These are phyloP conservation scores for Chloroceryle aenea DNA, from an alignment of 2,113 vertebrate species.

Conservation along the genomic window DNA sequence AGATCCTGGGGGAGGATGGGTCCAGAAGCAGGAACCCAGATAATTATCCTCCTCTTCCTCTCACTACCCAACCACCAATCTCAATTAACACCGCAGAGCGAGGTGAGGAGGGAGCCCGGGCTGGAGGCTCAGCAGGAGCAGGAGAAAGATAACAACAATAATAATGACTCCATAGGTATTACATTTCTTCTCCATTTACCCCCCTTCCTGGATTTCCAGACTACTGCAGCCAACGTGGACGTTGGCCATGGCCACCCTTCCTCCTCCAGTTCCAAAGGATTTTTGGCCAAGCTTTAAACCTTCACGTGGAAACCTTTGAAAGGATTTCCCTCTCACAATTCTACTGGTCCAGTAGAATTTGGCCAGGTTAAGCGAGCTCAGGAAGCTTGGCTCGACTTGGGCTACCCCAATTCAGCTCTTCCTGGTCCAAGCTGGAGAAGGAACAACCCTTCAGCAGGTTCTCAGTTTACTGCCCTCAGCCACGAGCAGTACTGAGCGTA, in stretches of 20 bases:
- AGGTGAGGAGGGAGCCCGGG: background rate
- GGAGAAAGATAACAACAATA: background rate
- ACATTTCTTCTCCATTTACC: background rate
- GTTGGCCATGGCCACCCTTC: too few species aligned
- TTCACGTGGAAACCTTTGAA: background rate
- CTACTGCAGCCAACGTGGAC: too few species aligned
- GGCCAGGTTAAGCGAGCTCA: background rate
- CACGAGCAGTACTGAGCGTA: background rate
- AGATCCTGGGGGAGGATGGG: background rate
- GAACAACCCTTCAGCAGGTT: rapidly evolving
- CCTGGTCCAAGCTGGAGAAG: rapidly evolving
- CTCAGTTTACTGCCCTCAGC: background rate
- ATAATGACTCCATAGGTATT: rapidly evolving
- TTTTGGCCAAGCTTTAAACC: background rate
- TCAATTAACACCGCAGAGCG: background rate
- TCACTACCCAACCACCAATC: too few species aligned
- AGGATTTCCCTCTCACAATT: background rate
- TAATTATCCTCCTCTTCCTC: background rate
- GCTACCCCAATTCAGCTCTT: background rate
- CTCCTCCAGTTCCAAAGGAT: background rate
- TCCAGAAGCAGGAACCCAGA: background rate
- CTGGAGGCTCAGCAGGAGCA: background rate
- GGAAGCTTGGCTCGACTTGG: rapidly evolving
- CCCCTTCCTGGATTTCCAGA: rapidly evolving
- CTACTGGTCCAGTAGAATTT: rapidly evolving